Base-by-base conservation (phyloP, 2,797 vertebrate species). In the Hybognathus amarus region DNA sequence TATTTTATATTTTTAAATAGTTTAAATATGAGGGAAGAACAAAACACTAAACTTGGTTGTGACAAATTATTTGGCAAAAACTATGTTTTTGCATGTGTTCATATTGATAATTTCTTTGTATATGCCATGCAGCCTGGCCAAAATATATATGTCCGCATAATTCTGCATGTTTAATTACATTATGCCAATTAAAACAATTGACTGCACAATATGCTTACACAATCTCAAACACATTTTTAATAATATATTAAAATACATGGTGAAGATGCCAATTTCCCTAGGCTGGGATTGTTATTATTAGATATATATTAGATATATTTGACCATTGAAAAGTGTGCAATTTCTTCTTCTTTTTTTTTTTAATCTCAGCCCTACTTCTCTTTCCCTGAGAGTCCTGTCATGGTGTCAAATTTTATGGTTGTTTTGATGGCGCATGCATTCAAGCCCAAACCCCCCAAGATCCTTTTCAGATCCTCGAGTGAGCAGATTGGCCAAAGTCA, bases 401-500 rank as follows among this genome's bases (percentile, higher is more conserved):
- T 45, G 38, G n/a, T 30, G n/a, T 77, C 56, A 61, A 9, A 63
- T 77, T 42, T 42, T 63, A 18, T 3, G 6, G n/a, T 45, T 77
- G 36, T 63, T 77, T 45, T 77, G 18, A 76, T 9, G 3, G 59
- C 71, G 42, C 33, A 82, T 66, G 18, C n/a, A 54, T 82, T 82
- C 36, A 66, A 20, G 33, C 47, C 61, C 10, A 50, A 66, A 30
- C 4, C 56, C 30, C 79, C n/a, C 33, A 45, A 76, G 36, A 22
- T 36, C 15, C 64, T 56, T 69, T 27, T 71, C 40, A 50, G 36
- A 69, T 61, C 80, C 54, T 75, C 11, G 33, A 78, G 64, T 68
- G 54, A 81, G 38, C 82, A 69, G 78, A 79, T 80, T 78, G 61
- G 40, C 84, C 66, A 86, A 87, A 89, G 85, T 87, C 82, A 85